These are phyloP conservation scores for Mormoops blainvillei DNA, from an alignment of 2,113 vertebrate species.

Conservation along the genomic window DNA sequence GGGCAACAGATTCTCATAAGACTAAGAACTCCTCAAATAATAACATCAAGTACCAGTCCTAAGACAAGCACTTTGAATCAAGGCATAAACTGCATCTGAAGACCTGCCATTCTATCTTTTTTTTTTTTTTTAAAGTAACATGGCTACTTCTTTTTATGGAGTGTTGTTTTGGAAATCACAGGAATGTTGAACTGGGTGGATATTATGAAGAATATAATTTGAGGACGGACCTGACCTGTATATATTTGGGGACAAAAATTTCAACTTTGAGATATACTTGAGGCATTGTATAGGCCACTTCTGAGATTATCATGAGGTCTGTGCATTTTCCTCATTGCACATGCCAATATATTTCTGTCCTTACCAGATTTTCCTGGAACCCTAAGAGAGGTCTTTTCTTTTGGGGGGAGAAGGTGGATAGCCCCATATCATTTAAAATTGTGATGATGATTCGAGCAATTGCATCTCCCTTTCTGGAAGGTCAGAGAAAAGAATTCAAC, in stretches of 20 bases:
- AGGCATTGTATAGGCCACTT: not conserved
- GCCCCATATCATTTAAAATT: conserved; percentile 35
- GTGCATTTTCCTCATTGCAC: not conserved
- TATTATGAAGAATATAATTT: not conserved
- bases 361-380: conserved; percentile 3
- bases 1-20: not conserved
- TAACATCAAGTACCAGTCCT: not conserved
- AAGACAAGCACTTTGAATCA: not conserved
- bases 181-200: not conserved
- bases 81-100: not conserved
- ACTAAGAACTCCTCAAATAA: not conserved
- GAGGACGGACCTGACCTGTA: not conserved
- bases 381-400: not conserved
- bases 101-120: not conserved
- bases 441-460: conserved; percentile 33
- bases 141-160: not conserved
- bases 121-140: not conserved
- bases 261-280: conserved; percentile 8
- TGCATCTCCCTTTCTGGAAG: conserved; percentile 49
- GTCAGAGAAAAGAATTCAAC: conserved; percentile 53
- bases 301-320: not conserved
- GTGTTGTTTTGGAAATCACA: not conserved
- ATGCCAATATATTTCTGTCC: not conserved
- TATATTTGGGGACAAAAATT: not conserved
- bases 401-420: not conserved